Evolutionary conservation across 2,888 invertebrate species (phyloP), one percentile per base, ranked within the genome.

Genomic region (Ptilodon capucinus): DNA sequence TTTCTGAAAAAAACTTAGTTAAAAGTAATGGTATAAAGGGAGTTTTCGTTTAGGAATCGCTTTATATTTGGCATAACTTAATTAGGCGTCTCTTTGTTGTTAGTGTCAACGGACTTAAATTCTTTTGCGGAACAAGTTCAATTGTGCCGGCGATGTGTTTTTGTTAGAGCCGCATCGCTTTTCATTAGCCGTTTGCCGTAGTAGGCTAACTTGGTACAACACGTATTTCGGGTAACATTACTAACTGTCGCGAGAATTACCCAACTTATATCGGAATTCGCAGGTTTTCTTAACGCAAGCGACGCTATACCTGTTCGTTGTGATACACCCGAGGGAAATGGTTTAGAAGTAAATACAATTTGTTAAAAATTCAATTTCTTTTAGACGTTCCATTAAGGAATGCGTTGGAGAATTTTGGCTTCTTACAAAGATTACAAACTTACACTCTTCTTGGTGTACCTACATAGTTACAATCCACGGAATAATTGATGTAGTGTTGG

Each of bases 91-190:
- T n/a, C n/a, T n/a, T n/a, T n/a, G n/a, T n/a, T n/a, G n/a, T n/a
- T n/a, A n/a, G n/a, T n/a, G n/a, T n/a, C n/a, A n/a, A n/a, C n/a
- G n/a, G n/a, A n/a, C n/a, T n/a, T n/a, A n/a, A n/a, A n/a, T n/a
- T 77, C 71, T 78, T 73, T 74, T 57, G 49, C 54, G 48, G 58
- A 66, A 72, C 46, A 57, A 54, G 57, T 63, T 56, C 65, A 69
- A 68, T 74, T 70, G 68, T 69, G 57, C 50, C 54, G 54, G 43
- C 72, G 64, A 68, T 84, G 68, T 64, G 67, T 86, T 82, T 86
- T 82, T 73, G 81, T 86, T 86, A 84, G 67, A 52, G 53, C 54
- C 68, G 72, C 80, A 83, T 86, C 83, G 76, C 69, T 84, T 82
- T 84, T 83, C 85, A 84, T 86, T 86, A 86, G 68, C 58, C 64